A percentile compares a stretch with the other conserved stretches of the same genome.
These are phyloP conservation scores for Platycercus adscitus DNA, from an alignment of 2,113 vertebrate genomes.

Conservation along the genomic window DNA sequence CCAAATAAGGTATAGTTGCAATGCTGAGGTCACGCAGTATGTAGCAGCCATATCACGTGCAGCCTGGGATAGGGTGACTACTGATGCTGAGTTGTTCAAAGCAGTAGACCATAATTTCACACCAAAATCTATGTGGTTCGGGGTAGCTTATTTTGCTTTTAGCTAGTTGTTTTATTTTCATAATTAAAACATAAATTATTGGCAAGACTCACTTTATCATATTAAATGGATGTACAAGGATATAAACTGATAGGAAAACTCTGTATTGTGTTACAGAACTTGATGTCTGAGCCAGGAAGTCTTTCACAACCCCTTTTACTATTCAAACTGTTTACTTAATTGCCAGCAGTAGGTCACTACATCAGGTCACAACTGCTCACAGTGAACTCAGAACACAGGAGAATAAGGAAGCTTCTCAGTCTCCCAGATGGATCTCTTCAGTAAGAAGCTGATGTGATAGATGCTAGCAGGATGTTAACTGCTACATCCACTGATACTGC, in stretches of 20 bases:
- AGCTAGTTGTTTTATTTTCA: not conserved
- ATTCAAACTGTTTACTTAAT: not conserved
- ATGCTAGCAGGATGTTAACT: not conserved
- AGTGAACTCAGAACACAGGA: not conserved
- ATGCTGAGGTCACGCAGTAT: fast-evolving
- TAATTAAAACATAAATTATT: not conserved
- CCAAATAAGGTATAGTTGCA: fast-evolving
- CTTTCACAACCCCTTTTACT: not conserved
- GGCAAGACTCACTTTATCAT: not conserved
- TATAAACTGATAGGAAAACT: not conserved
- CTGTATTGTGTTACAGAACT: not conserved
- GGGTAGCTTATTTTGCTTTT: not conserved
- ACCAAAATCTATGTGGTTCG: not conserved
- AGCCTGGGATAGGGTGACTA: fast-evolving
- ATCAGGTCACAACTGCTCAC: not conserved
- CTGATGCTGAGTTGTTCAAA: not conserved
- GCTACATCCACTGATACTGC: not conserved
- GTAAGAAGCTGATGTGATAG: not conserved
- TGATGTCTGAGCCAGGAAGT: not conserved
- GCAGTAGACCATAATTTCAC: not conserved
- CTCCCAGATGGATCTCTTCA: not conserved
- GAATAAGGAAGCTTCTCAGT: not conserved
- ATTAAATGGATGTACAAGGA: not conserved
- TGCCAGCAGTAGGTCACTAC: not conserved
- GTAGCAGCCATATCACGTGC: fast-evolving